phyloP scores from a whole-genome alignment of 2,888 invertebrate genomes.

The Leucoma salicis region DNA sequence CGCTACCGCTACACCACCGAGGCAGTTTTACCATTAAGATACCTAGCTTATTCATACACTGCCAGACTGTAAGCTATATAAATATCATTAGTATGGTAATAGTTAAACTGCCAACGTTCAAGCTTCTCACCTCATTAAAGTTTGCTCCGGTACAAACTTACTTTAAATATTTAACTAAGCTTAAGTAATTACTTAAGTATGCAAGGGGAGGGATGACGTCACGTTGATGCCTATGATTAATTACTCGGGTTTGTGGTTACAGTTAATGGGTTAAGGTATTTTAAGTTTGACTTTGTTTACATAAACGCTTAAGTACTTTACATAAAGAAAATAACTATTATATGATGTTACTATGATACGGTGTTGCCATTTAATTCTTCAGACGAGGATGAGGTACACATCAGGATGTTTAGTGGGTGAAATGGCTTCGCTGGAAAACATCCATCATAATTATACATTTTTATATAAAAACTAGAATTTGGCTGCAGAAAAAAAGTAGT shows the following conservation, averaged over 20 bases:
- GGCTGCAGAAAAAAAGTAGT: too few relatives aligned
- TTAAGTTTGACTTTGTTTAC: background rate
- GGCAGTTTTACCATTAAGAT: too few relatives aligned
- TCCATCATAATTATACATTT: too few relatives aligned
- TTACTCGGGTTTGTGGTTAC: conserved; percentile 15
- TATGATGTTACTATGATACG: too few relatives aligned
- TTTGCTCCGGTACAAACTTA: conserved; percentile 35
- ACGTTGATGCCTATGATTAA: conserved; percentile 40
- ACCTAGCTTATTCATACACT: background rate
- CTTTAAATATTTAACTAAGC: conserved; percentile 56
- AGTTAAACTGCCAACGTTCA: conserved; percentile 15
- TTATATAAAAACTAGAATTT: too few relatives aligned
- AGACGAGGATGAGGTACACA: too few relatives aligned
- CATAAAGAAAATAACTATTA: background rate
- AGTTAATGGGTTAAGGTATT: conserved; percentile 2
- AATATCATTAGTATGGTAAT: conserved; percentile 24
- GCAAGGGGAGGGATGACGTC: conserved; percentile 23
- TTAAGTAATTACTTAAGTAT: conserved; percentile 57
- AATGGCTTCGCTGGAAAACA: too few relatives aligned
- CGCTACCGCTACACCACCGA: too few relatives aligned
- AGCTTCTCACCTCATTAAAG: conserved; percentile 35
- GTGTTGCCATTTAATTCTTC: too few relatives aligned
- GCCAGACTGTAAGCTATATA: conserved; percentile 3
- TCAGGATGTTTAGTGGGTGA: too few relatives aligned
- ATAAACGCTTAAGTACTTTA: background rate